phyloP scores from a whole-genome alignment of 2,888 invertebrate genomes.

The Callinectes sapidus region DNA sequence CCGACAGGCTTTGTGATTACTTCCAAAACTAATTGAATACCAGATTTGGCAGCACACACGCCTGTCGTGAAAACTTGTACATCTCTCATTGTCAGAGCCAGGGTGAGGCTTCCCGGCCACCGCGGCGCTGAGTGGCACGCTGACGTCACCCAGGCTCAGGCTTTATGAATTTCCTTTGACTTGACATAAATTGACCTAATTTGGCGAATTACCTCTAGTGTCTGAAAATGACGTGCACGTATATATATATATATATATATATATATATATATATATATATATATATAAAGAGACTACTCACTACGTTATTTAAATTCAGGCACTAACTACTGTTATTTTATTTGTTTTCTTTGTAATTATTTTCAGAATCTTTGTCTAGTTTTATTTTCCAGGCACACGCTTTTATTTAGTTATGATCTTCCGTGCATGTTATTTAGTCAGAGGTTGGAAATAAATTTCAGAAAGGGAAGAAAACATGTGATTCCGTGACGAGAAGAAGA shows the following conservation, averaged over 20 bases:
- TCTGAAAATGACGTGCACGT: slow-evolving; percentile 3
- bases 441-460: neutral
- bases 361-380: neutral
- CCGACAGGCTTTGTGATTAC: neutral
- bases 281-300: slow-evolving; percentile 11
- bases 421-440: neutral
- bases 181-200: neutral
- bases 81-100: neutral
- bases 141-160: neutral
- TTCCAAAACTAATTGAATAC: neutral
- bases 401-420: neutral
- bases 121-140: neutral
- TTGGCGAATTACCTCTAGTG: neutral
- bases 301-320: neutral
- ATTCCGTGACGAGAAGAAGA: slow-evolving; percentile 5
- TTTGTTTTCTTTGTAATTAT: neutral
- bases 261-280: slow-evolving; percentile 25
- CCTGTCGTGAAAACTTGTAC: neutral
- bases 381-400: slow-evolving; percentile 9
- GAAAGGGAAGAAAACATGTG: neutral
- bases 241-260: slow-evolving; percentile 21
- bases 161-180: neutral
- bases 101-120: neutral
- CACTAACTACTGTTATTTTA: slow-evolving; percentile 15
- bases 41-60: neutral